Evolutionary conservation across 1,140 invertebrate species (phyloP).

Genomic region (Aricia agestis): DNA sequence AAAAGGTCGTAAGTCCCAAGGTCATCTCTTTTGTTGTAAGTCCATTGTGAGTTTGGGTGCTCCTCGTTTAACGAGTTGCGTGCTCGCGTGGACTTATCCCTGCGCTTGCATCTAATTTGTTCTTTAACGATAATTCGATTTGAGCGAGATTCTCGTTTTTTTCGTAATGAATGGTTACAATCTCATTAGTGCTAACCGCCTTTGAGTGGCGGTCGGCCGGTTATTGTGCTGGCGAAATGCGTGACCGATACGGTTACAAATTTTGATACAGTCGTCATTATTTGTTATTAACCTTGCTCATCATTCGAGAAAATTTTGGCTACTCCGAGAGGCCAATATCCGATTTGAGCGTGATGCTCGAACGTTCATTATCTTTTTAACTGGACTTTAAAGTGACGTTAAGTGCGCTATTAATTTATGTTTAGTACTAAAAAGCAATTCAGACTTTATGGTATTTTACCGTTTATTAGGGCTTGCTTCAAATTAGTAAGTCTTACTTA

Average conservation of each 20-base stretch:
- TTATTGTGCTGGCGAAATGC: conserved; percentile 19
- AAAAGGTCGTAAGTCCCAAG: not conserved
- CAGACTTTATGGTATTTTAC: too few species aligned
- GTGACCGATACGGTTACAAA: conserved; percentile 11
- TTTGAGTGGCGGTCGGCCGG: conserved; percentile 4
- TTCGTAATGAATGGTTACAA: conserved; percentile 21
- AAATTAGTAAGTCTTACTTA: not conserved
- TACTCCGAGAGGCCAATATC: not conserved
- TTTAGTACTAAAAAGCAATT: too few species aligned
- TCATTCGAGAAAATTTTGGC: not conserved
- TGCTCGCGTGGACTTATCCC: conserved; percentile 18
- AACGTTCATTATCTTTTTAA: too few species aligned
- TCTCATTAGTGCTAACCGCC: conserved; percentile 19
- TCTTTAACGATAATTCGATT: conserved; percentile 21
- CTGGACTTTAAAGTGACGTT: too few species aligned
- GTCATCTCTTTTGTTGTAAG: not conserved
- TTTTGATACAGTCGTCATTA: conserved; percentile 3
- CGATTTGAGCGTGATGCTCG: not conserved
- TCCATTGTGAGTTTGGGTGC: not conserved
- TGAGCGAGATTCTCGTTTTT: conserved; percentile 15
- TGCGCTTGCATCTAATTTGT: conserved; percentile 21
- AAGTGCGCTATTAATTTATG: too few species aligned
- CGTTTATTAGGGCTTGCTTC: not conserved
- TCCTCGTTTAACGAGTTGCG: not conserved
- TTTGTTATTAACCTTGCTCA: conserved; percentile 9